Base-by-base conservation (phyloP, 2,888 invertebrate species). In the Platycnemis pennipes region DNA sequence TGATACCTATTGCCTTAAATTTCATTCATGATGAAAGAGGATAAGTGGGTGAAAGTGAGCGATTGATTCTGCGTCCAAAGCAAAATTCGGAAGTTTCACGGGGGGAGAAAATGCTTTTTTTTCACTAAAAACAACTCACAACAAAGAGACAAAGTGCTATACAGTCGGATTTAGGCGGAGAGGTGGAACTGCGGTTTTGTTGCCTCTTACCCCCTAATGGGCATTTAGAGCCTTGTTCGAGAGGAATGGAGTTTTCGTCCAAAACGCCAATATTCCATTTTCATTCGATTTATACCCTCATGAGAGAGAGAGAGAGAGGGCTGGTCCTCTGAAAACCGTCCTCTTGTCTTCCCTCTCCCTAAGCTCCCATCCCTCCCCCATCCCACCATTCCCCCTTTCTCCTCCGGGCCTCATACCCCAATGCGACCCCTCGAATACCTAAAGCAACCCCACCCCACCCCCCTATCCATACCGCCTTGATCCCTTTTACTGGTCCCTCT, bases 211-310 rank as follows among this genome's bases (percentile, higher is more conserved):
- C 69, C 37, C 91, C 91, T 91, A 91, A 91, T 91, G 91, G 91
- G 91, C 91, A 69, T 91, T 91, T 91, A 91, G 91, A 44, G 56
- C 42, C 91, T 91, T 91, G 91, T 42, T 91, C 69, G 91, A 69
- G 91, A 69, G 63, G 91, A 91, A 91, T 63, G 91, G 63, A 91
- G 56, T 63, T 91, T 91, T 44, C 91, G 44, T n/a, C 91, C 63
- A 13, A 69, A 91, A 91, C 63, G 91, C 91, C 91, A 91, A 91
- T 91, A 91, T 63, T 56, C 91, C 91, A 53, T 91, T 91, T 91
- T 91, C 44, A 56, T 63, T 44, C 63, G 56, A 91, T 91, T 91
- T 56, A 63, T 89, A 56, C 87, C 42, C 63, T 91, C 45, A 22
- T 16, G n/a, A 63, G 44, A 44, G 53, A 16, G 49, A 31, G 45